Evolutionary conservation across 2,888 invertebrate genomes (phyloP), one percentile per base, ranked within the genome.

Genomic region (Agriopis aurantiaria): DNA sequence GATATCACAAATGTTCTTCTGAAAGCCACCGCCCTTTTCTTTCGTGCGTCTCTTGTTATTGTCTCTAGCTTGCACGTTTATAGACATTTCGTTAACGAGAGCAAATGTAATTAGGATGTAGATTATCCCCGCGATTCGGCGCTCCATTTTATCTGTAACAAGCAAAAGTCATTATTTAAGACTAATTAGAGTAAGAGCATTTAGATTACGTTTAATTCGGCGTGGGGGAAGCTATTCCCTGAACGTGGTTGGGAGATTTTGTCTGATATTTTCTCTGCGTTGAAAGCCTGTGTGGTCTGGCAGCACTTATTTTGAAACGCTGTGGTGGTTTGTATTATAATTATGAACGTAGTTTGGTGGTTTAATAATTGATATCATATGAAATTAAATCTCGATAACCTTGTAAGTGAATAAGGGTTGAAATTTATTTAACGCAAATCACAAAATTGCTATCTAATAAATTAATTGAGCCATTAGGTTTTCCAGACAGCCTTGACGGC

Each of bases 1-100:
- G 72, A 95, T 93, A 79, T 95, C 95, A 79, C 96, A 96, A 61
- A 96, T 93, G 82, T 96, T 95, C 76, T 91, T 92, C 75, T 91
- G 91, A 73, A 93, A 92, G n/a, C 93, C 93, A 1, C 93, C 92
- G 2, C 81, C 81, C 78, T 94, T 95, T 76, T 94, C 94, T 80
- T 94, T 94, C n/a, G 89, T 86, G 45, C 93, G 83, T 64, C 90
- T 83, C 78, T 92, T 94, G 80, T 85, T 91, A 80, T 88, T 93
- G 82, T 93, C 93, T 75, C 89, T 89, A 14, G 92, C 92, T 79
- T 92, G 91, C 14, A 91, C 93, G 77, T 90, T 92, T 76, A 91
- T 89, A 75, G 93, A 91, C 91, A 93, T 92, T 85, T 93, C 92
- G 80, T 91, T 93, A 76, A 92, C 89, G 56, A 93, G 86, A 66